These are phyloP conservation scores for Alfaro cultratus DNA, from an alignment of 2,797 vertebrate genomes.

Conservation along the genomic window DNA sequence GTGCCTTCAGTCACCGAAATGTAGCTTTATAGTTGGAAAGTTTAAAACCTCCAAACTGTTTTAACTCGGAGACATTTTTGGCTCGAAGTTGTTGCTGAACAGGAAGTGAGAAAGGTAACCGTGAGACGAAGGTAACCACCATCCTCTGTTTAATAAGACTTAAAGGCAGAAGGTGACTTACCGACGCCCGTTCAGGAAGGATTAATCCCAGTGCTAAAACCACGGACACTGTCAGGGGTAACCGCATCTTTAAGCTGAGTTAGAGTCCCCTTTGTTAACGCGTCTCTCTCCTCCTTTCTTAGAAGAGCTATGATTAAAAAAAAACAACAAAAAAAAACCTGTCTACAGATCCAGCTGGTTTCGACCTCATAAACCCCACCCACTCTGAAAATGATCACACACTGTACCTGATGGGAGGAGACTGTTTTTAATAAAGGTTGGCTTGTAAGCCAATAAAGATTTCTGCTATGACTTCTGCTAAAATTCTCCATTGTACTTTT, in stretches of 20 bases:
- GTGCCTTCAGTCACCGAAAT: neutral
- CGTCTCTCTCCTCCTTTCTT: neutral
- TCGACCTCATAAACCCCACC: conserved; percentile 20
- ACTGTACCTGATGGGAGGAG: neutral
- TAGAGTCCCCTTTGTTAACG: neutral
- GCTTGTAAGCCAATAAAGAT: neutral
- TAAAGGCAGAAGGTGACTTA: conserved; percentile 36
- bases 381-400: neutral
- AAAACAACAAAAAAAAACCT: neutral
- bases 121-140: neutral
- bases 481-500: no score
- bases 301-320: conserved; percentile 15
- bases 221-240: neutral
- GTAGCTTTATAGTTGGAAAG: neutral
- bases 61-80: neutral
- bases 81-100: neutral
- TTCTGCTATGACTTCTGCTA: no score
- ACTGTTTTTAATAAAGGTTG: neutral
- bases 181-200: neutral
- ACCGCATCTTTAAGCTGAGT: conserved; percentile 36
- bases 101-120: conserved; percentile 47
- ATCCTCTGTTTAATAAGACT: neutral
- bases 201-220: conserved; percentile 8
- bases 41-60: neutral
- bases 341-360: neutral